Base-by-base conservation (phyloP, 2,113 vertebrate species). In the Polypterus bichir region DNA sequence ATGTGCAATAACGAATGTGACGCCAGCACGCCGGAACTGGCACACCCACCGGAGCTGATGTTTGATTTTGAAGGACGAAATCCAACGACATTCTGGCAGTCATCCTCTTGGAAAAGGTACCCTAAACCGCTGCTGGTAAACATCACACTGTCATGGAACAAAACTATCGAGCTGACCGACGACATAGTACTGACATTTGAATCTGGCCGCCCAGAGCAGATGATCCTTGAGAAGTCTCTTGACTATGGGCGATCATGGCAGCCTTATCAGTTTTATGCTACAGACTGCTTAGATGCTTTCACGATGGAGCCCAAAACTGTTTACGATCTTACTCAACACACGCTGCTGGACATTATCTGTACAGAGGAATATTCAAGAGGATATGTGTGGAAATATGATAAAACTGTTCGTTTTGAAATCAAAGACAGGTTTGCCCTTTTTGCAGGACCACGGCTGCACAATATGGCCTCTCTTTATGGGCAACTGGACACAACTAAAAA, bases 1-100 rank as follows among this genome's bases (percentile, higher is more conserved):
- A 99, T 99, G 96, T 99, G 96, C 81, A 98, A 97, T 80, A 97
- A 98, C 7, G 96, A 99, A 78, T 99, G 95, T 73, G 95, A 97
- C 7, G 92, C 95, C 0, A 86, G 68, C 66, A 98, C 93, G 7
- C 91, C 92, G 0, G 95, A 99, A 69, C 81, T 98, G 57, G 94
- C 96, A 52, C 96, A 99, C 73, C 96, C 96, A 57, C 90, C 95
- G 0, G 86, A 93, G 57, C 85, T 99, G 74, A 99, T 99, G 96
- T 97, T 99, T 0, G 96, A 99, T 77, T 82, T 85, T 0, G 96
- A 98, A 84, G 95, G 96, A 71, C 91, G 95, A 64, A 92, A 97
- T 64, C 95, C 92, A 61, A 96, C 91, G 48, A 97, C 96, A 0
- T 99, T 97, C 77, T 99, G 96, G 96, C 96, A 99, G 80, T 97